Base-by-base conservation (phyloP, 2,888 invertebrate genomes). In the Ochropacha duplaris region DNA sequence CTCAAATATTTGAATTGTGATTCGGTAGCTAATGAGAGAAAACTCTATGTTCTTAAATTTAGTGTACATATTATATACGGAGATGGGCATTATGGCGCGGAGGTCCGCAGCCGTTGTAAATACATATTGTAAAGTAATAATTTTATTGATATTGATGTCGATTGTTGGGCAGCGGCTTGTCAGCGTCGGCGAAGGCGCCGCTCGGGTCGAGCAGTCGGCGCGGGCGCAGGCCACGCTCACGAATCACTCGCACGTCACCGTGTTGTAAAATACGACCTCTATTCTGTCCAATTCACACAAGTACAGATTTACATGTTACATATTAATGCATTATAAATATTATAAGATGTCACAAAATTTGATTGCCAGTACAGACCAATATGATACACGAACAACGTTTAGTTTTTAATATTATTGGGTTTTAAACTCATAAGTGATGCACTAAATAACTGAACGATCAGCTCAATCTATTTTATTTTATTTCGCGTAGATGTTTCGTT, bases 11-110 rank as follows among this genome's bases (percentile, higher is more conserved):
- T 90, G 88, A 91, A 92, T 90, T 92, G 92, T 92, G 92, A 92
- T 92, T 92, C 88, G 91, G 91, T 92, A 92, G 92, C 90, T 92
- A 92, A 90, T 87, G 92, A 91, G 91, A 92, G 91, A 92, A 87
- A 91, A 88, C 83, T 83, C 85, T 90, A 91, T 90, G 90, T 86
- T 91, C 90, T 90, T 90, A 88, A 88, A 88, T 87, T 80, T 88
- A 90, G 85, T 92, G 92, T 92, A 92, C 79, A 92, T 92, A 92
- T 87, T 87, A 90, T 86, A 88, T 89, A 87, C 84, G 90, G 89
- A 92, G 88, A 86, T 88, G 92, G 92, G 92, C 92, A 92, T 92
- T 92, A 91, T 81, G 88, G 84, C 85, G 90, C 85, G 86, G 75
- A 73, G 77, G 77, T 66, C 74, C 84, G 87, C 86, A 85, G 76